Evolutionary conservation across 2,888 invertebrate genomes (phyloP), one percentile per base, ranked within the genome.

Genomic region (Dasysyrphus tricinctus): DNA sequence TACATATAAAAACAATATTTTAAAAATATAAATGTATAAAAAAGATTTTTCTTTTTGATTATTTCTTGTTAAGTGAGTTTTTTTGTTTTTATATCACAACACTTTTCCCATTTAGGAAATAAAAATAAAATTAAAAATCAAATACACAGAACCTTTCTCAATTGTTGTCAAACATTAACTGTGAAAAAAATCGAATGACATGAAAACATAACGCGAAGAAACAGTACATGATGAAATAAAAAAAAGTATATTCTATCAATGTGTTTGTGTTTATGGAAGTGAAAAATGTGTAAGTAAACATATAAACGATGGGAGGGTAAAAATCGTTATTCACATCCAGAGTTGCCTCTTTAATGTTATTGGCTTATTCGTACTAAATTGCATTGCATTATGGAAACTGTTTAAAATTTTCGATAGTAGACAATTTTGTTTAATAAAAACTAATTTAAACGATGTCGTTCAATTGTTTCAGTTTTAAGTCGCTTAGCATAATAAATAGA

Each of bases 111-210:
- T 77, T 80, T 73, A 72, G 80, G 37, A 77, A 85, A 85, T 69
- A 44, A 85, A 85, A 80, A 77, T 77, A 73, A 85, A 85, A 77
- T 85, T 51, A 85, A 85, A 83, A 85, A 77, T 72, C 77, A 85
- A 85, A 77, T 42, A 77, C 85, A 42, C 85, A 74, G 80, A 80
- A 80, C 77, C 77, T 85, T 85, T 74, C 85, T 65, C 74, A 85
- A 80, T 80, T 80, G 73, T 85, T 85, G 76, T 85, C 77, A 85
- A 85, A 80, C 85, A 85, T 85, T 77, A 85, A 85, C 85, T 85
- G 73, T 72, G 74, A 37, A 59, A 47, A 63, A 44, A 44, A 34
- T 32, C 32, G 74, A 78, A 70, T 69, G 67, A 69, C 67, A 69
- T 69, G 51, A 69, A 69, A 69, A 69, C 67, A 69, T 69, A 69